Conservation (phyloP, 2,797 vertebrate species). For the Etheostoma perlongum region DNA sequence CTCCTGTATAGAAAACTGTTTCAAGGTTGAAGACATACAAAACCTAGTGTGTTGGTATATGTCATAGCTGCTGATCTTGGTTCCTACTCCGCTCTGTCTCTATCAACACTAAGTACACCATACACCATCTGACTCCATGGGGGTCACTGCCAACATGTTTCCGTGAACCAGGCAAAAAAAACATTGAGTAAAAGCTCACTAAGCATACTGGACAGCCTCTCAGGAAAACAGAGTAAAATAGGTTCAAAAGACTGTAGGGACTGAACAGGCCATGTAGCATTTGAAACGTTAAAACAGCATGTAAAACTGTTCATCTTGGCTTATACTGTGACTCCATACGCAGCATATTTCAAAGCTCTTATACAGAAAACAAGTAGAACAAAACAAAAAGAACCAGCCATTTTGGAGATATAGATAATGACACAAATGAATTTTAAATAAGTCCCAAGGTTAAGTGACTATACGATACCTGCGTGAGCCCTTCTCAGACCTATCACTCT, state of each 20-base stretch:
- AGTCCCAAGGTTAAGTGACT: conserved; percentile 28
- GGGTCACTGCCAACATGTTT: conserved; percentile 16
- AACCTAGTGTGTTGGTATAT: background rate
- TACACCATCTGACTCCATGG: background rate
- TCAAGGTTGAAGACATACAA: conserved; percentile 41
- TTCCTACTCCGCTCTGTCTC: conserved; percentile 3
- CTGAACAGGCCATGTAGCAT: conserved; percentile 40
- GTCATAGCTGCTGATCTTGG: background rate
- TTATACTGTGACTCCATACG: background rate
- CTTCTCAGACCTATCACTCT: conserved; percentile 51
- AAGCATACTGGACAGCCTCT: conserved; percentile 14
- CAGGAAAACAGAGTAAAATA: background rate
- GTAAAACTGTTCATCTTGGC: background rate
- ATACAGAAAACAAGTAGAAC: conserved; percentile 2
- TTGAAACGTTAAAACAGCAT: conserved; percentile 4
- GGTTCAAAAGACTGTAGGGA: conserved; percentile 13
- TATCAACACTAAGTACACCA: background rate
- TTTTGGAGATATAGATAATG: background rate
- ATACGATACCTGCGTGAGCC: conserved; percentile 67
- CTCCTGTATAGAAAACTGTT: conserved; percentile 19
- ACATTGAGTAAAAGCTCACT: conserved; percentile 15
- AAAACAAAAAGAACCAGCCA: background rate
- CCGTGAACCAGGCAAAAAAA: conserved; percentile 17
- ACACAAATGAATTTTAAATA: conserved; percentile 8
- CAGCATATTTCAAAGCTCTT: background rate